A percentile compares a stretch with the other conserved stretches of the same genome.
Evolutionary conservation across 2,113 vertebrate species (phyloP).

Genomic region (Gambusia holbrooki): DNA sequence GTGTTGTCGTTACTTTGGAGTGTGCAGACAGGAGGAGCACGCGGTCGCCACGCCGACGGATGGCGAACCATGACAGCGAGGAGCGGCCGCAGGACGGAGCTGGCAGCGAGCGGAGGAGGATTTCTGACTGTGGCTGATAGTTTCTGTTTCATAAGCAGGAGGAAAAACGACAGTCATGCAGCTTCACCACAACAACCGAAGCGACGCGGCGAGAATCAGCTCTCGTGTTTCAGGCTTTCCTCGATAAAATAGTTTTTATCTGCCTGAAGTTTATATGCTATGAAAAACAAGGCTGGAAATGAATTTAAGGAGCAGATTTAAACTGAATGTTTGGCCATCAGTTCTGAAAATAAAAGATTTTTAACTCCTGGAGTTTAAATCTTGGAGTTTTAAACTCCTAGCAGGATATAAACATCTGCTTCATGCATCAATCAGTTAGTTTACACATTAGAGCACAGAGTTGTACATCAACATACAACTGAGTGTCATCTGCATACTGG

Average conservation of each 20-base stretch:
- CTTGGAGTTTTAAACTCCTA: not conserved
- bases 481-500: conserved; percentile 4
- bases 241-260: not conserved
- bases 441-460: too few species aligned
- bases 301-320: not conserved
- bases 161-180: not conserved
- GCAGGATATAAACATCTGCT: too few species aligned
- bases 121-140: conserved; percentile 7
- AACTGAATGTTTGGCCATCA: too few species aligned
- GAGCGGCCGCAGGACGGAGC: conserved; percentile 16
- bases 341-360: not conserved
- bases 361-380: too few species aligned
- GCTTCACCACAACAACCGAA: not conserved
- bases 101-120: conserved; percentile 3
- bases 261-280: not conserved
- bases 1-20: not conserved
- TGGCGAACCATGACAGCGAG: conserved; percentile 26
- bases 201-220: not conserved
- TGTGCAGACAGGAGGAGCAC: not conserved
- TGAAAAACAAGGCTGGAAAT: not conserved
- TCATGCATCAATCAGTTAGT: too few species aligned
- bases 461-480: not conserved
- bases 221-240: not conserved
- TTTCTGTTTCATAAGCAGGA: conserved; percentile 29
- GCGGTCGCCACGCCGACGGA: not conserved